phyloP scores from a whole-genome alignment of 2,113 vertebrate genomes.

The Colossoma macropomum region DNA sequence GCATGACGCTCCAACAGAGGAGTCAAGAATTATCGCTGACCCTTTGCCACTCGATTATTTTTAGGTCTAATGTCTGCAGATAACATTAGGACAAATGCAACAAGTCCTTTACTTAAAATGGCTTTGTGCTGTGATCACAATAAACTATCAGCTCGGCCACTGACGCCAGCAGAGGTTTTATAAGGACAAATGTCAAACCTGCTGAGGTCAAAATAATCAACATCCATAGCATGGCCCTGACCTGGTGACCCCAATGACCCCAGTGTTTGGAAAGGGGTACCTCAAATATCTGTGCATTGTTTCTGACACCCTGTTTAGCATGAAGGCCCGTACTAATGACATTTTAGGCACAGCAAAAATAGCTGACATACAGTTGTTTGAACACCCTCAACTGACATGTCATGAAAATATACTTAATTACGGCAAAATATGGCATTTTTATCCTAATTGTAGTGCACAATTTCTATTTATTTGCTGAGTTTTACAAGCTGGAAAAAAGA shows the following conservation, averaged over 20 bases:
- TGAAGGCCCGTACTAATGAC: neutral
- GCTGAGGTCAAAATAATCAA: neutral
- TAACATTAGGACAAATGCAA: slow-evolving; percentile 34
- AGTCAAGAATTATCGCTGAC: slow-evolving; percentile 44
- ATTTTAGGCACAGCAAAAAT: neutral
- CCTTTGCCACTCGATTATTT: slow-evolving; percentile 44
- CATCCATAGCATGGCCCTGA: neutral
- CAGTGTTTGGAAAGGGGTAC: neutral
- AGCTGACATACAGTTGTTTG: neutral
- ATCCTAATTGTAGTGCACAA: too few species aligned
- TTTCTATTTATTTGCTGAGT: too few species aligned
- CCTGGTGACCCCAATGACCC: neutral
- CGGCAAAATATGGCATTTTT: too few species aligned
- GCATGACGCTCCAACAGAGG: slow-evolving; percentile 32
- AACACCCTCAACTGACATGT: too few species aligned
- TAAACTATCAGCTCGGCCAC: neutral
- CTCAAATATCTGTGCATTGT: neutral
- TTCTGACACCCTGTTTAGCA: neutral
- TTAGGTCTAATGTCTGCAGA: slow-evolving; percentile 40
- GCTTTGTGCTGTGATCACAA: slow-evolving; percentile 35
- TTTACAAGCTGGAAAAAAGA: too few species aligned
- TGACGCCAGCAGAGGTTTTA: neutral
- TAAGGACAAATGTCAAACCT: neutral
- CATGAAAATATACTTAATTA: too few species aligned
- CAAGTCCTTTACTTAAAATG: slow-evolving; percentile 50